Base-by-base conservation (phyloP, 2,888 invertebrate genomes). In the Yponomeuta cagnagella region DNA sequence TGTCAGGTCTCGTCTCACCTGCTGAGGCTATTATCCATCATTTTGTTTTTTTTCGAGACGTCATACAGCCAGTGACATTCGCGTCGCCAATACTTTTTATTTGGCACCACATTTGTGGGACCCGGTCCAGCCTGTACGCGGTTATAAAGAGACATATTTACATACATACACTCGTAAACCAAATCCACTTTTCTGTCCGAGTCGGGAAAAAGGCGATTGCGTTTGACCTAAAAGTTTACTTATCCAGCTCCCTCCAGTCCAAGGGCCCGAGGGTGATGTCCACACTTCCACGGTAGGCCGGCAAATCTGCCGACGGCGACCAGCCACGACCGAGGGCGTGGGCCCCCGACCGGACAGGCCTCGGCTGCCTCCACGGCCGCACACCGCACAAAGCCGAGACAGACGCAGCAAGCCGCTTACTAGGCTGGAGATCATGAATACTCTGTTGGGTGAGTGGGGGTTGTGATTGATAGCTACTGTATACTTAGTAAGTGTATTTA, bases 311-410 rank as follows among this genome's bases (percentile, higher is more conserved):
- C 75, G 82, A 0, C 79, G 81, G 3, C 83, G 91, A 2, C 91
- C 91, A 2, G 87, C 87, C 0, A 91, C 90, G 2, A 88, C 89
- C 0, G 90, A 89, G 71, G 79, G 83, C 37, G 85, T 80, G 0
- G 90, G 90, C 1, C 33, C 73, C 0, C 75, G 91, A n/a, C 87
- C 87, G 0, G 23, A 71, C 0, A 77, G 81, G 10, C 78, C 79
- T 0, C 70, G 72, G n/a, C 63, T 86, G n/a, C 82, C 81, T 0
- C 76, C 73, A 6, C 76, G 91, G 65, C 90, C 91, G 0, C 78
- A 76, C 43, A 91, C 91, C 0, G 90, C 90, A 0, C 72, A 79
- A 2, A 83, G 48, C 23, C 30, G 58, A 2, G 64, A 69, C 37
- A 15, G 64, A 23, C 71, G 63, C 33, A n/a, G 15, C n/a, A 63